phyloP scores from a whole-genome alignment of 2,888 invertebrate species.

The Tridacna gigas region DNA sequence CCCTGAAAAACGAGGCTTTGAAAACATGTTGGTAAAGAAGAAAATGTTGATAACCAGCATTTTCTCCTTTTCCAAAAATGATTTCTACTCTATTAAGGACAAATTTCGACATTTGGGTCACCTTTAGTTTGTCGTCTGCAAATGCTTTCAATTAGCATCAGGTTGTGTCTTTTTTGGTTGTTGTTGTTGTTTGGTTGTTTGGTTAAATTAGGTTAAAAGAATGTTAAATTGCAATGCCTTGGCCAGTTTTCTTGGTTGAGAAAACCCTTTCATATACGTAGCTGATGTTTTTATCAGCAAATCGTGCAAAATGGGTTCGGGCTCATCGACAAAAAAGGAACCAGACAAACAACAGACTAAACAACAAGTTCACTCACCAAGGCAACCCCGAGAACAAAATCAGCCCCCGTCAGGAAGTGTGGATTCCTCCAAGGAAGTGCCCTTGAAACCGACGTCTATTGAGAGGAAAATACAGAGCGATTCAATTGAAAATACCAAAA shows the following conservation, averaged over 20 bases:
- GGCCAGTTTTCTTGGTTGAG: too few species aligned
- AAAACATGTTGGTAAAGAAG: neutral
- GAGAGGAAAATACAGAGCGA: neutral
- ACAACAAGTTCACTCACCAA: neutral
- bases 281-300: neutral
- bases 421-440: neutral
- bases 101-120: too few species aligned
- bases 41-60: neutral
- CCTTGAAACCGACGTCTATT: neutral
- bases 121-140: too few species aligned
- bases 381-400: neutral
- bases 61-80: neutral
- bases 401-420: neutral
- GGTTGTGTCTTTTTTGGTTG: too few species aligned
- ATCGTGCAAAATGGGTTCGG: slow-evolving; percentile 11
- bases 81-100: too few species aligned
- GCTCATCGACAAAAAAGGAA: slow-evolving; percentile 15
- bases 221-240: too few species aligned
- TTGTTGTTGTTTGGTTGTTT: neutral
- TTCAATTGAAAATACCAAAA: too few species aligned
- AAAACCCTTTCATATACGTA: too few species aligned
- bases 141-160: too few species aligned
- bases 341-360: slow-evolving; percentile 8
- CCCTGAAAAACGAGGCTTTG: too few species aligned
- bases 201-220: too few species aligned